phyloP scores from a whole-genome alignment of 2,888 invertebrate genomes.

The Aradus depressus region DNA sequence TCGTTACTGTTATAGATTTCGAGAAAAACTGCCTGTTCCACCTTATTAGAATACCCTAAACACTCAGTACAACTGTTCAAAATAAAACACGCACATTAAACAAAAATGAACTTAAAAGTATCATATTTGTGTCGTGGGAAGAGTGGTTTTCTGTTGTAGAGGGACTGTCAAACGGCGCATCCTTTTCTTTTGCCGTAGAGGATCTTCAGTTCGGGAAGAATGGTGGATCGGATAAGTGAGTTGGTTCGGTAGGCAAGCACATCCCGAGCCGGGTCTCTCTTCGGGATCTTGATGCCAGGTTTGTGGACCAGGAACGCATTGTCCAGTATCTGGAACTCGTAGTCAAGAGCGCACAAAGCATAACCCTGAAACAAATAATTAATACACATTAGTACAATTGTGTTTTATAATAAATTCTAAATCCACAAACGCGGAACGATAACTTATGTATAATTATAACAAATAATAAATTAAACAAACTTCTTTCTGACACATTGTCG shows the following conservation, averaged over 20 bases:
- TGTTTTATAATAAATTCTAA: no score
- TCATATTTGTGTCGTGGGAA: no score
- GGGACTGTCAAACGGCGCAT: slow-evolving; percentile 61
- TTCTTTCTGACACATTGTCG: no score
- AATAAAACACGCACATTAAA: not conserved
- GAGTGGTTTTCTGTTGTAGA: no score
- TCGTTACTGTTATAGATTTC: no score
- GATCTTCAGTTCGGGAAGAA: slow-evolving; percentile 73
- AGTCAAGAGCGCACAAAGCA: slow-evolving; percentile 77
- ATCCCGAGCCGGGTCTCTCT: slow-evolving; percentile 65
- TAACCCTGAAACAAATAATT: slow-evolving; percentile 55
- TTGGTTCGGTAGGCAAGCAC: slow-evolving; percentile 65
- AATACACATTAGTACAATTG: no score
- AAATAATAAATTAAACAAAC: no score
- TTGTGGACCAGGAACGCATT: slow-evolving; percentile 88
- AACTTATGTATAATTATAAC: no score
- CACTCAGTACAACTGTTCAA: no score
- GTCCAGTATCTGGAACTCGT: slow-evolving; percentile 85
- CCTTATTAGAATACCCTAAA: no score
- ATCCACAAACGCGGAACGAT: no score
- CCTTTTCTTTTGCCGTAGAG: slow-evolving; percentile 70
- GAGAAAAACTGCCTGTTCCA: no score
- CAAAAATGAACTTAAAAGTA: not conserved
- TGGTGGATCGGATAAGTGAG: slow-evolving; percentile 61
- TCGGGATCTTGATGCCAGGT: slow-evolving; percentile 78